Percentiles rank a stretch among this genome's conserved stretches.
phyloP scores from a whole-genome alignment of 2,113 vertebrate species.

The Argyrosomus japonicus region DNA sequence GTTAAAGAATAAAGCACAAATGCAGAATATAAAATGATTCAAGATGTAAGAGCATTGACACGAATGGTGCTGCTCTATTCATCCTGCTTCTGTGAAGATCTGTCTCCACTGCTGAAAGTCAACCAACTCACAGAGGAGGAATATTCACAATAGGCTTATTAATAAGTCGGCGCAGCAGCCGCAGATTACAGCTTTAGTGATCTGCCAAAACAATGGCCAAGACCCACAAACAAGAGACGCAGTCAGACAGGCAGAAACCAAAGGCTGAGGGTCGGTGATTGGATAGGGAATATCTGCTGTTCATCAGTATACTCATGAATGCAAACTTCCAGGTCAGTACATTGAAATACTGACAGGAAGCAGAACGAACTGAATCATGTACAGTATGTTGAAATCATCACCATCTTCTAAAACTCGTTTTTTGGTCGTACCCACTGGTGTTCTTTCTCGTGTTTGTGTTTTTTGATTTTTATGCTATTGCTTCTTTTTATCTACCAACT shows the following conservation, averaged over 20 bases:
- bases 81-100: constrained; percentile 37
- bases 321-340: constrained; percentile 8
- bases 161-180: constrained; percentile 38
- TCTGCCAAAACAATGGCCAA: constrained; percentile 30
- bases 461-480: background rate
- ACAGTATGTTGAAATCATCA: no score
- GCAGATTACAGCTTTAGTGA: constrained; percentile 54
- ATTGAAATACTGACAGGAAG: background rate
- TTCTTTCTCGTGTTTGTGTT: background rate
- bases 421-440: no score
- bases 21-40: background rate
- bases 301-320: background rate
- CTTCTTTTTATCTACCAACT: background rate
- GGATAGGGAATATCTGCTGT: background rate
- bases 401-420: no score
- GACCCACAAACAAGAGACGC: constrained; percentile 25
- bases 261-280: background rate
- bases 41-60: background rate
- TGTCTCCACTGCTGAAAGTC: constrained; percentile 56
- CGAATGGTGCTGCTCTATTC: constrained; percentile 8
- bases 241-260: background rate
- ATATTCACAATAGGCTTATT: constrained; percentile 52
- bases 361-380: background rate
- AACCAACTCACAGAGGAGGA: constrained; percentile 49
- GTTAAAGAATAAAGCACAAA: background rate